These are phyloP conservation scores for Noctua comes DNA, from an alignment of 2,888 invertebrate species.

Conservation along the genomic window DNA sequence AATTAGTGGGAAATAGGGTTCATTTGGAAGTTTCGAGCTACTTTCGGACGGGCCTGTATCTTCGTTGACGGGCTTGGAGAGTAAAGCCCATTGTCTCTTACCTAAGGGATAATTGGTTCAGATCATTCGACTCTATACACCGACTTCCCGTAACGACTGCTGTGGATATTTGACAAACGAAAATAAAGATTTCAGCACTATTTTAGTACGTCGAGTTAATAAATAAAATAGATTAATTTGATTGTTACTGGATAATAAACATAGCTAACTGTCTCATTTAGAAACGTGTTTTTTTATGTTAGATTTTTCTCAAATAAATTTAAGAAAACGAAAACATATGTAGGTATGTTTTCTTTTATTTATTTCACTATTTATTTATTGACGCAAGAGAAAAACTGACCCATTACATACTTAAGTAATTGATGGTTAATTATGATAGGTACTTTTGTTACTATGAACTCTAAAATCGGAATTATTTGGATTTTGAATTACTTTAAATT, in stretches of 20 bases:
- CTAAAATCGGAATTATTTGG: not conserved
- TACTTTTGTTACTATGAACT: not conserved
- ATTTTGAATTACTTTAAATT: not conserved
- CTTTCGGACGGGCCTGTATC: not conserved
- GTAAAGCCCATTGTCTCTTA: not conserved
- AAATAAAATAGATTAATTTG: conserved; percentile 36
- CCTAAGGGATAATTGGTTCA: not conserved
- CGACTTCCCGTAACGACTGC: not conserved
- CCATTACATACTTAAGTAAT: not conserved
- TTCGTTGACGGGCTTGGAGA: not conserved
- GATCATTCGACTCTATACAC: not conserved
- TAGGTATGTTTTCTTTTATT: not conserved
- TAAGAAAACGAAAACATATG: not conserved
- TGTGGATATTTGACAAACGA: not conserved
- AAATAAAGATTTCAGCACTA: not conserved
- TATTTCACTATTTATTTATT: not conserved
- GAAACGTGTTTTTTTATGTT: conserved; percentile 5
- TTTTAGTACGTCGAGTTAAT: conserved; percentile 13
- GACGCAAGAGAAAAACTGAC: not conserved
- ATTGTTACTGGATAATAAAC: conserved; percentile 41
- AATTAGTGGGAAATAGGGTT: not conserved
- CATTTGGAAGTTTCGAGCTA: not conserved
- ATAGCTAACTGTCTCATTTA: conserved; percentile 16
- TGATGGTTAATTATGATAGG: not conserved
- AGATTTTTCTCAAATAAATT: not conserved